These are phyloP conservation scores for Hypsibius dujardini DNA, from an alignment of 1,140 invertebrate genomes.

Conservation along the genomic window DNA sequence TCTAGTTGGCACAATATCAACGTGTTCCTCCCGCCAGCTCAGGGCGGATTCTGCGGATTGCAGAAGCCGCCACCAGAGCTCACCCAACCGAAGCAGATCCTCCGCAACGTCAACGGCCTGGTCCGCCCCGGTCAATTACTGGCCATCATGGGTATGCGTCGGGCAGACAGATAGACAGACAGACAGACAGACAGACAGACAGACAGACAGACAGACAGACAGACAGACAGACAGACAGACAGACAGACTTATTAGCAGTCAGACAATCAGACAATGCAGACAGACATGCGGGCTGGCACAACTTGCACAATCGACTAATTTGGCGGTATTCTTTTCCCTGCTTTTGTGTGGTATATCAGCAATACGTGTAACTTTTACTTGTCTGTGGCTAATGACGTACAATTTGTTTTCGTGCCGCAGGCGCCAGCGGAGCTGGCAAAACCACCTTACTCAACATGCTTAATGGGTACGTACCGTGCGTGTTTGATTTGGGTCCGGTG, in stretches of 20 bases:
- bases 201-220: no score
- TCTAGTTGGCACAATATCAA: constrained; percentile 45
- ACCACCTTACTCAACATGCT: constrained; percentile 79
- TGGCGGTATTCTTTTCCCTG: no score
- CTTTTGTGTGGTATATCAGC: no score
- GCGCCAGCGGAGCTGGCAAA: constrained; percentile 71
- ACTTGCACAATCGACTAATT: no score
- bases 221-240: no score
- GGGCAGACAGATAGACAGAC: no score
- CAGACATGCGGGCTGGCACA: no score
- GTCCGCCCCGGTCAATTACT: constrained; percentile 72
- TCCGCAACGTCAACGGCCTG: constrained; percentile 56
- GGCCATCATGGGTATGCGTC: constrained; percentile 65
- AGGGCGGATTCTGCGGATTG: not conserved
- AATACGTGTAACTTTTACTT: no score
- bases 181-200: no score
- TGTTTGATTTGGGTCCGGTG: no score
- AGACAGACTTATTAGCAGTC: no score
- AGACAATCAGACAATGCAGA: no score
- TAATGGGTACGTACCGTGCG: constrained; percentile 46
- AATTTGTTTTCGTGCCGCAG: constrained; percentile 18
- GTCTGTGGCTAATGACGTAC: constrained; percentile 19
- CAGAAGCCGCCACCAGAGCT: constrained; percentile 25
- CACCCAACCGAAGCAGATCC: constrained; percentile 39
- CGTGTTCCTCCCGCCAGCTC: constrained; percentile 34